Conservation (phyloP, 2,113 vertebrate genomes). For the Polypterus senegalus region DNA sequence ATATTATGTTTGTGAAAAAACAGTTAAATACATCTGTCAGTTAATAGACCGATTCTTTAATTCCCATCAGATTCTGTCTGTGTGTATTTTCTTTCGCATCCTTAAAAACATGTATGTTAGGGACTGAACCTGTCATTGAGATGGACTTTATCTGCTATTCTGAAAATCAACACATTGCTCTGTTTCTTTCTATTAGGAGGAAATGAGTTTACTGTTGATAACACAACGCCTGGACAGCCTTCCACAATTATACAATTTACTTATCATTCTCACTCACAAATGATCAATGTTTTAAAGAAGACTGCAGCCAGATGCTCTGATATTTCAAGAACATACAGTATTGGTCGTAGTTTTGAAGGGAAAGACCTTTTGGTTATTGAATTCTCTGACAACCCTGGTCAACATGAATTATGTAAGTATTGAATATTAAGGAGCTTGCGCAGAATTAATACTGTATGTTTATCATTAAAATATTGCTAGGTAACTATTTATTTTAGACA, state of each 20-base stretch:
- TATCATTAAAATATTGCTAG: too few relatives aligned
- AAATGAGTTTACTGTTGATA: constrained; percentile 43
- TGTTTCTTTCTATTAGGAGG: constrained; percentile 35
- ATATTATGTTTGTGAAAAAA: too few relatives aligned
- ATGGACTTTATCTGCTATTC: background rate
- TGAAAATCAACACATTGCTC: too few relatives aligned
- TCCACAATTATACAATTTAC: constrained; percentile 69
- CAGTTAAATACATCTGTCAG: too few relatives aligned
- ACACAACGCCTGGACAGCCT: constrained; percentile 44
- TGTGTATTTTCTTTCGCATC: too few relatives aligned
- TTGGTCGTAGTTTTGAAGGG: constrained; percentile 82
- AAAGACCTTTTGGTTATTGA: constrained; percentile 84
- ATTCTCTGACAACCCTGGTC: constrained; percentile 77
- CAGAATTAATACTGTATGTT: too few relatives aligned
- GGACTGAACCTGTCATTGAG: background rate
- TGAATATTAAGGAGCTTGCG: too few relatives aligned
- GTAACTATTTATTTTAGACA: too few relatives aligned
- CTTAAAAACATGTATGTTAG: too few relatives aligned
- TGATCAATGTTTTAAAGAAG: constrained; percentile 71
- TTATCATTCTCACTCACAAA: constrained; percentile 74
- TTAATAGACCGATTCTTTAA: too few relatives aligned
- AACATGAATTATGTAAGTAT: constrained; percentile 79
- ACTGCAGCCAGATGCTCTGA: constrained; percentile 72
- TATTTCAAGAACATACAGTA: constrained; percentile 77
- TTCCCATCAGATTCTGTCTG: too few relatives aligned